phyloP scores from a whole-genome alignment of 2,113 vertebrate species.

The Antechinus flavipes region DNA sequence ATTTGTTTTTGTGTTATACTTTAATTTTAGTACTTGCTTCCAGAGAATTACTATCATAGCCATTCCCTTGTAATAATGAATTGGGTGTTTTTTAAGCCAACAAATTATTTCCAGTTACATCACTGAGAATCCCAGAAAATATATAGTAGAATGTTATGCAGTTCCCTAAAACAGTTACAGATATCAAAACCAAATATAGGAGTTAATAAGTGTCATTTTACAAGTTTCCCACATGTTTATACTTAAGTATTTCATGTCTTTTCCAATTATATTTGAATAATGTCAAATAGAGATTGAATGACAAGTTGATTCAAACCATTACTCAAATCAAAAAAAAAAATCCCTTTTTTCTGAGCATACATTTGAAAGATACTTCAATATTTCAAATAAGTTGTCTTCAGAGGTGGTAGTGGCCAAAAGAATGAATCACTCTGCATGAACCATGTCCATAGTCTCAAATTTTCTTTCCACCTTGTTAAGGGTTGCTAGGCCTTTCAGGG shows the following conservation, averaged over 20 bases:
- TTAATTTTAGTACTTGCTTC: background rate
- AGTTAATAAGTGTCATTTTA: background rate
- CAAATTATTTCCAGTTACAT: background rate
- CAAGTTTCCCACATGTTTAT: background rate
- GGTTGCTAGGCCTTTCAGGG: background rate
- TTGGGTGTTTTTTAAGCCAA: background rate
- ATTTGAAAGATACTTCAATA: background rate
- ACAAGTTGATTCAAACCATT: background rate
- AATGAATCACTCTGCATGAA: background rate
- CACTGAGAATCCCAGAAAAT: background rate
- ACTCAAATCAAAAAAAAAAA: background rate
- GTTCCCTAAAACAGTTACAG: background rate
- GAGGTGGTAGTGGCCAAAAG: background rate
- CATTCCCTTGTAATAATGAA: background rate
- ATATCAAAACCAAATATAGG: background rate
- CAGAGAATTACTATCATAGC: background rate
- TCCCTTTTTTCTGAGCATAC: background rate
- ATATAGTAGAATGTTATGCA: background rate
- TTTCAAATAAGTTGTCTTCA: background rate
- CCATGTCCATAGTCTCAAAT: background rate
- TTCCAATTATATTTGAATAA: background rate
- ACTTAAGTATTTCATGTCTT: background rate
- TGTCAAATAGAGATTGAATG: background rate
- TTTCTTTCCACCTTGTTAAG: background rate
- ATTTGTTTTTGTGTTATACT: background rate